These are phyloP conservation scores for Martes martes DNA, from an alignment of 2,113 vertebrate species.

Conservation along the genomic window DNA sequence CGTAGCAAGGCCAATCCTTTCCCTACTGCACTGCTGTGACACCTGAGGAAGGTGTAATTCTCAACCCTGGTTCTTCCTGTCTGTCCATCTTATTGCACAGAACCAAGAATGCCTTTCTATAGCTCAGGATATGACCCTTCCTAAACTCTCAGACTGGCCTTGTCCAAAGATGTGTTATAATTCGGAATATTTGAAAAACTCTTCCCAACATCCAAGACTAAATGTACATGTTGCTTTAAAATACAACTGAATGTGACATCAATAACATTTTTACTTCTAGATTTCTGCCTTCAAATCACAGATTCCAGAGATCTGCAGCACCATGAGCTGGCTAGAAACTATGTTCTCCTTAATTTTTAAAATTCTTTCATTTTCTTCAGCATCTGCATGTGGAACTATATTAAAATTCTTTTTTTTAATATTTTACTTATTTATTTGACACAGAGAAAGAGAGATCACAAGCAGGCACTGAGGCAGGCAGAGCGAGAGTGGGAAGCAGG, in stretches of 20 bases:
- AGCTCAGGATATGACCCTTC: not conserved
- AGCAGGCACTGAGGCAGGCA: no score
- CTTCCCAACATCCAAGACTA: not conserved
- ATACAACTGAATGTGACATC: not conserved
- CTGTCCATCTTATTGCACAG: not conserved
- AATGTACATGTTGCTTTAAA: not conserved
- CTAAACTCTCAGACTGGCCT: not conserved
- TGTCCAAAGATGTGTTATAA: not conserved
- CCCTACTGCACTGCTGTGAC: not conserved
- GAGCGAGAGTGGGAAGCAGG: no score
- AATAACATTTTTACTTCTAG: not conserved
- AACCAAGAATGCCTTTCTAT: not conserved
- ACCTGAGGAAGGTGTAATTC: not conserved
- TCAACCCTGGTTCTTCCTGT: not conserved
- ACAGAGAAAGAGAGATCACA: no score
- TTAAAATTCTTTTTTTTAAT: not conserved
- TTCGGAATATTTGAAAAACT: not conserved
- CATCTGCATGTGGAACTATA: not conserved
- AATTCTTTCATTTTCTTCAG: not conserved
- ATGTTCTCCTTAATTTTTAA: not conserved
- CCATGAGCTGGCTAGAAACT: not conserved
- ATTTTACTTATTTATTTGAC: no score
- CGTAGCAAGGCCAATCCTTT: not conserved
- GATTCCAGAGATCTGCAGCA: not conserved
- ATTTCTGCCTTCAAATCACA: not conserved